phyloP scores from a whole-genome alignment of 2,113 vertebrate genomes.

The Archilochus colubris region DNA sequence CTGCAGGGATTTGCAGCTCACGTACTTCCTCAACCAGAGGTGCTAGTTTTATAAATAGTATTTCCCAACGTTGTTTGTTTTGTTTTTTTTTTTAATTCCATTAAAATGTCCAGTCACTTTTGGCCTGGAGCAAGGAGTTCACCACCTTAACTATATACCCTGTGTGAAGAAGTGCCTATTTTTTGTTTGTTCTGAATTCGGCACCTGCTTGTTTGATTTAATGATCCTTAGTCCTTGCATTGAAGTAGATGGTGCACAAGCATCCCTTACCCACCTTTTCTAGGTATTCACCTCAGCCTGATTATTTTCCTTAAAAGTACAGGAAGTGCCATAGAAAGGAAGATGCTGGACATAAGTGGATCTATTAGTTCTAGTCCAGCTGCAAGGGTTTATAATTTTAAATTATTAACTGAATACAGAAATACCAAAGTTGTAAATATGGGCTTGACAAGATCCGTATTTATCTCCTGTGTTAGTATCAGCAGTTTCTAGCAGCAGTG shows the following conservation, averaged over 20 bases:
- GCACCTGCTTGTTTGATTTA: slow-evolving; percentile 55
- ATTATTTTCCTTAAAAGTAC: slow-evolving; percentile 24
- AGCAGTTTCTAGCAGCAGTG: not conserved
- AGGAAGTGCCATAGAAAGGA: not conserved
- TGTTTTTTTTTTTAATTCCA: not conserved
- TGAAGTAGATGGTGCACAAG: not conserved
- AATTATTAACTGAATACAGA: not conserved
- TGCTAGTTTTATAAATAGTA: slow-evolving; percentile 11
- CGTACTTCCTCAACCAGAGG: slow-evolving; percentile 24
- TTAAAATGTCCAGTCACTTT: slow-evolving; percentile 29
- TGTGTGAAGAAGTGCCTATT: not conserved
- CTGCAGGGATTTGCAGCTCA: not conserved
- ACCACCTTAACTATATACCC: slow-evolving; percentile 17
- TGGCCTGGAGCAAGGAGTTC: slow-evolving; percentile 9
- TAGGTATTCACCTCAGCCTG: not conserved
- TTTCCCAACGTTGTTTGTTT: not conserved
- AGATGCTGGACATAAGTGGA: not conserved
- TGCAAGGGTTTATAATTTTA: not conserved
- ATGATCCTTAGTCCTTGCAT: not conserved
- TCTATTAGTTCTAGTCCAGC: not conserved
- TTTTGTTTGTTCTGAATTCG: slow-evolving; percentile 41
- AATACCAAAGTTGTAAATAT: not conserved
- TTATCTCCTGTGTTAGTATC: not conserved
- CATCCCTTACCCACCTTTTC: not conserved
- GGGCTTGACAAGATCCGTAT: not conserved